A percentile compares a stretch with the other conserved stretches of the same genome.
phyloP scores from a whole-genome alignment of 2,888 invertebrate species.

The Apamea monoglypha region DNA sequence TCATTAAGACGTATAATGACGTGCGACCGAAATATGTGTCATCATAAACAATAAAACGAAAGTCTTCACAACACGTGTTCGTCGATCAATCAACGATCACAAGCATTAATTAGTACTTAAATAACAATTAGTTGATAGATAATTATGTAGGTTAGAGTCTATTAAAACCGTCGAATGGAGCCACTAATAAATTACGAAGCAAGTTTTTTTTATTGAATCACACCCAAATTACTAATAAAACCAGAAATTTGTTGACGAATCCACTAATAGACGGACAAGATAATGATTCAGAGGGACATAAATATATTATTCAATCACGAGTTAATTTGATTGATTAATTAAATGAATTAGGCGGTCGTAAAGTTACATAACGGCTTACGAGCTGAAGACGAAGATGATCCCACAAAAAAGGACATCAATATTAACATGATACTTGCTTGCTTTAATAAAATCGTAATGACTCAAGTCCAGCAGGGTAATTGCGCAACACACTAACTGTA shows the following conservation, averaged over 20 bases:
- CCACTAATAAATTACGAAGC: slow-evolving; percentile 69
- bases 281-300: slow-evolving; percentile 61
- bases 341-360: slow-evolving; percentile 57
- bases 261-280: slow-evolving; percentile 60
- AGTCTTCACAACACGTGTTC: slow-evolving; percentile 74
- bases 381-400: slow-evolving; percentile 11
- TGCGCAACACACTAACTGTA: background rate
- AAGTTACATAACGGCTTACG: slow-evolving; percentile 55
- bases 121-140: slow-evolving; percentile 81
- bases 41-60: slow-evolving; percentile 70
- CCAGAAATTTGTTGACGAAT: slow-evolving; percentile 62
- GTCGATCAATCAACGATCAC: slow-evolving; percentile 76
- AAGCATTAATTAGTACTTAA: slow-evolving; percentile 81
- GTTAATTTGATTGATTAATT: slow-evolving; percentile 65
- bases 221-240: slow-evolving; percentile 62
- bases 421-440: slow-evolving; percentile 24
- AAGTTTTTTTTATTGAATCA: slow-evolving; percentile 63
- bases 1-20: slow-evolving; percentile 53
- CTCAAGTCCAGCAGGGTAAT: background rate
- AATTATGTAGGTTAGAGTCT: slow-evolving; percentile 77
- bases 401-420: slow-evolving; percentile 14
- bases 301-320: slow-evolving; percentile 61
- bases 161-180: slow-evolving; percentile 74
- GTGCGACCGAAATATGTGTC: slow-evolving; percentile 58
- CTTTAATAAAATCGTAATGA: slow-evolving; percentile 22